phyloP scores from a whole-genome alignment of 2,888 invertebrate species.

The Dinocampus coccinellae region DNA sequence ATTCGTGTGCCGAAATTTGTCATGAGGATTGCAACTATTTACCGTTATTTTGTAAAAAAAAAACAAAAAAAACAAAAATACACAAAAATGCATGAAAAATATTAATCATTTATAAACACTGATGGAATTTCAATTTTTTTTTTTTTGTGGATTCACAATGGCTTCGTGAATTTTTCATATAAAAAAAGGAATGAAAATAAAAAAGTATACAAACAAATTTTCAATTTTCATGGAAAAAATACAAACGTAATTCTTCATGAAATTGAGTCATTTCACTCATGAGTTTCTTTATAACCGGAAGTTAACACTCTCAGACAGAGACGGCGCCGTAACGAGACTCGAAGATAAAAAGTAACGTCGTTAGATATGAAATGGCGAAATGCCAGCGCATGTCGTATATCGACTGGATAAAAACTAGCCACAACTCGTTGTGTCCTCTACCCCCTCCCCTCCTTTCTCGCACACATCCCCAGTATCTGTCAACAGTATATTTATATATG shows the following conservation, averaged over 20 bases:
- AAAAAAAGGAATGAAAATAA: too few species aligned
- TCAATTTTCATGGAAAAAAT: neutral
- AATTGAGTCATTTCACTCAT: slow-evolving; percentile 29
- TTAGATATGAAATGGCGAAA: slow-evolving; percentile 35
- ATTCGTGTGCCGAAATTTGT: too few species aligned
- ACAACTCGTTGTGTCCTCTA: slow-evolving; percentile 39
- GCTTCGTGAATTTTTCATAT: too few species aligned
- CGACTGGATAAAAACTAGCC: slow-evolving; percentile 53
- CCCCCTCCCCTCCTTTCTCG: too few species aligned
- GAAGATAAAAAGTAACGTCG: slow-evolving; percentile 28
- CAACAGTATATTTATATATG: neutral
- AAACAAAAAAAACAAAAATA: neutral
- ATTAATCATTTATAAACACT: neutral
- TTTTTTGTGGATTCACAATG: too few species aligned
- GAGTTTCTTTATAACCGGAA: slow-evolving; percentile 33
- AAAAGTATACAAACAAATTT: slow-evolving; percentile 1
- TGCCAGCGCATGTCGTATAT: slow-evolving; percentile 46
- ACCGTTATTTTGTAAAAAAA: neutral
- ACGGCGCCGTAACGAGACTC: slow-evolving; percentile 28
- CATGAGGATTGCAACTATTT: too few species aligned
- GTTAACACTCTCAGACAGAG: slow-evolving; percentile 28
- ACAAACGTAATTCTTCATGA: slow-evolving; percentile 1
- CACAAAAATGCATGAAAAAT: neutral
- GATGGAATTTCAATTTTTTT: neutral
- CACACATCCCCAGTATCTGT: slow-evolving; percentile 27